Evolutionary conservation across 2,797 vertebrate genomes (phyloP).

Genomic region (Bufotes viridis): DNA sequence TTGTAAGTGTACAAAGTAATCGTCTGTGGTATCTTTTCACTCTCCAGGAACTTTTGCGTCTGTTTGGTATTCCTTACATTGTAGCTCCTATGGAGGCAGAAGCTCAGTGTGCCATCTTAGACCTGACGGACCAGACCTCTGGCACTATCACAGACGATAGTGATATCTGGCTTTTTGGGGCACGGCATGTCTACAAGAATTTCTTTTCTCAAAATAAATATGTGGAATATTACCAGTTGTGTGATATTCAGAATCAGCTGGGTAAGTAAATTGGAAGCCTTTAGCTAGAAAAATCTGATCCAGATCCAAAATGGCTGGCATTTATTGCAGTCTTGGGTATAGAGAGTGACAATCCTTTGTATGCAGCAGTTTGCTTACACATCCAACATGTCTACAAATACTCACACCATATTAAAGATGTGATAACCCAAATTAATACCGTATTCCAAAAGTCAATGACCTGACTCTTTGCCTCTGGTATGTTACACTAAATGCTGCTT

Average conservation of each 20-base stretch:
- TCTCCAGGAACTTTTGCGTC: slow-evolving; percentile 86
- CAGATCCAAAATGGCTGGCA: too few species aligned
- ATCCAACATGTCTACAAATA: neutral
- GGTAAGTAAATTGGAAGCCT: slow-evolving; percentile 75
- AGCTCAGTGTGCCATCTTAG: slow-evolving; percentile 90
- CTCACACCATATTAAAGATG: neutral
- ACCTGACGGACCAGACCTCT: slow-evolving; percentile 89
- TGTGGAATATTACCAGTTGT: slow-evolving; percentile 88
- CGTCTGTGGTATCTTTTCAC: neutral
- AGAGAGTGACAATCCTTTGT: neutral
- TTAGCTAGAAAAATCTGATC: neutral
- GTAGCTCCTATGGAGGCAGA: slow-evolving; percentile 96
- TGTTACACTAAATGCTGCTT: neutral
- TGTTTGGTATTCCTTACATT: slow-evolving; percentile 92
- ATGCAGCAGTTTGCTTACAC: neutral
- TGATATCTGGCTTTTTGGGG: slow-evolving; percentile 97
- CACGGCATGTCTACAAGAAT: slow-evolving; percentile 94
- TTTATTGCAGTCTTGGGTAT: neutral
- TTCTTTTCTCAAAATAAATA: slow-evolving; percentile 95
- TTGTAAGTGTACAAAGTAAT: neutral
- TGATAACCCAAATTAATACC: neutral
- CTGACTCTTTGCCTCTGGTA: neutral
- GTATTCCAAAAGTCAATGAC: neutral
- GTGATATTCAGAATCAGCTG: slow-evolving; percentile 90
- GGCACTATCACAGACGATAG: slow-evolving; percentile 98